phyloP scores from a whole-genome alignment of 2,797 vertebrate genomes.

The Ambastaia sidthimunki region DNA sequence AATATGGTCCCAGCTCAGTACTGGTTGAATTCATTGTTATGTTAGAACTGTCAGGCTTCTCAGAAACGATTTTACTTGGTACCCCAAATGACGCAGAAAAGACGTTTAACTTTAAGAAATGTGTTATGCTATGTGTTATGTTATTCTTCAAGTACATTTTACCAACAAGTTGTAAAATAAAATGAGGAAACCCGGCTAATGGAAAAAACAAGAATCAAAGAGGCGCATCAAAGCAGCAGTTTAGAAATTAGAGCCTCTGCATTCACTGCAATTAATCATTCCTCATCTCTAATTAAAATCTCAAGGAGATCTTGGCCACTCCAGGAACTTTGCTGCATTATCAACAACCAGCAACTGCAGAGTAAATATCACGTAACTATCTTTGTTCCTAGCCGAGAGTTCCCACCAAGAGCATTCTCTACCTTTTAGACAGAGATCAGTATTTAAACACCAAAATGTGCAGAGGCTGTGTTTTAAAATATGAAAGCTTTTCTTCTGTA shows the following conservation, averaged over 20 bases:
- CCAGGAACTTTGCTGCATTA: constrained; percentile 34
- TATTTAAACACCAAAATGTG: neutral
- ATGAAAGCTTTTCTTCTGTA: neutral
- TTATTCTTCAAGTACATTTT: neutral
- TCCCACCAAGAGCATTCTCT: constrained; percentile 45
- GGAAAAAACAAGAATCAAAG: neutral
- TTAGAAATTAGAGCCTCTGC: neutral
- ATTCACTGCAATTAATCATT: constrained; percentile 38
- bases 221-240: neutral
- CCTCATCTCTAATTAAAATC: constrained; percentile 48
- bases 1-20: too few relatives aligned
- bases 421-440: constrained; percentile 47
- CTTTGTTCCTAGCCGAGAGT: constrained; percentile 30
- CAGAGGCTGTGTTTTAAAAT: neutral
- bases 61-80: neutral
- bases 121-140: neutral
- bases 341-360: neutral
- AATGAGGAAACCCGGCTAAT: neutral
- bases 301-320: constrained; percentile 33
- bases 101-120: too few relatives aligned
- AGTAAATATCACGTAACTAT: constrained; percentile 21
- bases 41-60: too few relatives aligned
- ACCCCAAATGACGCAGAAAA: neutral
- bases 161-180: neutral
- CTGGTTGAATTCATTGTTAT: too few relatives aligned